Conservation (phyloP, 2,113 vertebrate genomes). For the Pseudopipra pipra region DNA sequence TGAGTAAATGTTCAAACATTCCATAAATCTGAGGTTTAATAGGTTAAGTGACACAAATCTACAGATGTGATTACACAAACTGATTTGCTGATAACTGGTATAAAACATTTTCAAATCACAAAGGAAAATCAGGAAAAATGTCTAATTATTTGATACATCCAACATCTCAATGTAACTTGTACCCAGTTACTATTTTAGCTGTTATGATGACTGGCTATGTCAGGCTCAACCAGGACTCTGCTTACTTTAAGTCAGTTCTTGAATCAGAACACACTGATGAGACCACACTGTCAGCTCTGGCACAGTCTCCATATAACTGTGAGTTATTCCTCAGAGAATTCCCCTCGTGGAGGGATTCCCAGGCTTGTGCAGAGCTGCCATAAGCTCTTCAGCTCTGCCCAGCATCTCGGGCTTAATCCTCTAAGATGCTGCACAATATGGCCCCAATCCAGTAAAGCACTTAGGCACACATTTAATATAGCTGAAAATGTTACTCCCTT, state of each 20-base stretch:
- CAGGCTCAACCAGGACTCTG: not conserved
- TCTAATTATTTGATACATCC: not conserved
- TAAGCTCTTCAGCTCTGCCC: constrained; percentile 16
- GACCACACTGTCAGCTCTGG: not conserved
- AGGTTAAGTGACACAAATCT: not conserved
- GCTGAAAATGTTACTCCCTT: not conserved
- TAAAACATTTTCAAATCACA: not conserved
- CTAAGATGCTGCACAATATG: constrained; percentile 33
- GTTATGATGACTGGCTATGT: not conserved
- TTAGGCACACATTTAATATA: constrained; percentile 4
- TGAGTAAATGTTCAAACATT: not conserved
- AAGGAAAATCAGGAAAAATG: not conserved
- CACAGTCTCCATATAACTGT: not conserved
- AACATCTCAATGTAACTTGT: not conserved
- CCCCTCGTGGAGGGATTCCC: not conserved
- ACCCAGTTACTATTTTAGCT: not conserved
- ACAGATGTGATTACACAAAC: not conserved
- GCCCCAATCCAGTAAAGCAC: constrained; percentile 58
- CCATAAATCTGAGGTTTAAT: not conserved
- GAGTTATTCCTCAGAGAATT: not conserved
- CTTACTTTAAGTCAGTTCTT: not conserved
- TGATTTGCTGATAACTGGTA: not conserved
- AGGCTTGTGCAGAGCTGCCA: constrained; percentile 3
- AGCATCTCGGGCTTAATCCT: constrained; percentile 20
- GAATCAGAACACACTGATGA: not conserved